These are phyloP conservation scores for Acridotheres tristis DNA, from an alignment of 2,797 vertebrate species.

Conservation along the genomic window DNA sequence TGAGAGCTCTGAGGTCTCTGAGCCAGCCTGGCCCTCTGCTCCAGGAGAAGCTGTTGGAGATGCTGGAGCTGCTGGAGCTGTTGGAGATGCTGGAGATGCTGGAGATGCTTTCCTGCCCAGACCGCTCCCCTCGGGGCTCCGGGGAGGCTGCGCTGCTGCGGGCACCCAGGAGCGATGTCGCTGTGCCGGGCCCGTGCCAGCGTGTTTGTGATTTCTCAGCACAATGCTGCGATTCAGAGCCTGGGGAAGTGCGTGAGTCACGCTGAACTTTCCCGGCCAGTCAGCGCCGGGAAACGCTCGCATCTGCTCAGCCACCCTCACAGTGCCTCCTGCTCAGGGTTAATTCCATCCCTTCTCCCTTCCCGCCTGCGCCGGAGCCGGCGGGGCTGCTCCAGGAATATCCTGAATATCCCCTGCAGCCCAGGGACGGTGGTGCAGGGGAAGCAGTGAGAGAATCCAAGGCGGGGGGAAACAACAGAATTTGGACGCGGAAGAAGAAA, in stretches of 20 bases:
- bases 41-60: neutral
- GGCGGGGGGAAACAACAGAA: rapidly evolving
- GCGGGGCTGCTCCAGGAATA: neutral
- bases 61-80: too few relatives aligned
- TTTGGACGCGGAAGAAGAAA: neutral
- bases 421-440: neutral
- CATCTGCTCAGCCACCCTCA: conserved; percentile 1
- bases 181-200: neutral
- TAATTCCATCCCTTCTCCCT: neutral
- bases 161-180: neutral
- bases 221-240: conserved; percentile 65
- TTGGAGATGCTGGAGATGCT: too few relatives aligned
- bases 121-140: neutral
- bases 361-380: neutral
- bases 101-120: neutral
- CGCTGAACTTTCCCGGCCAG: conserved; percentile 35
- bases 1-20: neutral
- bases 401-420: neutral
- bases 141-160: rapidly evolving
- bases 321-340: neutral
- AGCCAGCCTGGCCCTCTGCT: neutral
- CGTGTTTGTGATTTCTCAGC: conserved; percentile 43
- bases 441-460: neutral
- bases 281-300: conserved; percentile 31
- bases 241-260: conserved; percentile 57